Evolutionary conservation across 2,888 invertebrate species (phyloP).

Genomic region (Stictocephala bisonia): DNA sequence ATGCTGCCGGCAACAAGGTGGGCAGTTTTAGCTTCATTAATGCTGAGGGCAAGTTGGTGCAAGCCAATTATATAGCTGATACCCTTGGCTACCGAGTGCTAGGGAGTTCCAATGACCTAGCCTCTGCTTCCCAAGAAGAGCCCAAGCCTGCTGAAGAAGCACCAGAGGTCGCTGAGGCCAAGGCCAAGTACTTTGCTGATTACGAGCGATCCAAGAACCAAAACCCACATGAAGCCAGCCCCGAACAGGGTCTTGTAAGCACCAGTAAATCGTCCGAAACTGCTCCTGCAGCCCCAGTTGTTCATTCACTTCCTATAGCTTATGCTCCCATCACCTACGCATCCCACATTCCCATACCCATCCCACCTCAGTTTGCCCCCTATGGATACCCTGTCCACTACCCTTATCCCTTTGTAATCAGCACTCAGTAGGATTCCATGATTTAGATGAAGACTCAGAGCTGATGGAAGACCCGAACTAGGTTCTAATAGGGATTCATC

Average conservation of each 20-base stretch:
- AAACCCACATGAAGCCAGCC: slow-evolving; percentile 24
- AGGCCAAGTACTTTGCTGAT: slow-evolving; percentile 48
- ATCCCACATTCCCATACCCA: background rate
- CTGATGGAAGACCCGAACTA: slow-evolving; percentile 30
- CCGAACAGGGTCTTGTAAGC: slow-evolving; percentile 48
- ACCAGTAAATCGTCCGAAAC: slow-evolving; percentile 39
- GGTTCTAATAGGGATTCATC: slow-evolving; percentile 23
- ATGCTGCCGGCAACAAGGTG: slow-evolving; percentile 64
- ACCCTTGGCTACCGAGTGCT: slow-evolving; percentile 64
- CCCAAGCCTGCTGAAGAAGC: slow-evolving; percentile 46
- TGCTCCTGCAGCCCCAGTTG: slow-evolving; percentile 46
- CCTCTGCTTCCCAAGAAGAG: slow-evolving; percentile 57
- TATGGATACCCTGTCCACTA: background rate
- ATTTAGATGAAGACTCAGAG: slow-evolving; percentile 28
- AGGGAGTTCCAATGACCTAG: slow-evolving; percentile 64
- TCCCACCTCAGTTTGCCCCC: background rate
- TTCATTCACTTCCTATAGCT: slow-evolving; percentile 32
- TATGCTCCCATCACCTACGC: slow-evolving; percentile 43
- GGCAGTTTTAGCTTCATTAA: slow-evolving; percentile 65
- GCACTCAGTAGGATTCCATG: background rate
- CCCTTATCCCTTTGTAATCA: background rate
- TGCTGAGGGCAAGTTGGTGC: slow-evolving; percentile 64
- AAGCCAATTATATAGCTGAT: slow-evolving; percentile 65
- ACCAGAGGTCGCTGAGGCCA: slow-evolving; percentile 51
- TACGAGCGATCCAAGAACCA: slow-evolving; percentile 42